Evolutionary conservation across 2,888 invertebrate species (phyloP).

Genomic region (Macaria liturata): DNA sequence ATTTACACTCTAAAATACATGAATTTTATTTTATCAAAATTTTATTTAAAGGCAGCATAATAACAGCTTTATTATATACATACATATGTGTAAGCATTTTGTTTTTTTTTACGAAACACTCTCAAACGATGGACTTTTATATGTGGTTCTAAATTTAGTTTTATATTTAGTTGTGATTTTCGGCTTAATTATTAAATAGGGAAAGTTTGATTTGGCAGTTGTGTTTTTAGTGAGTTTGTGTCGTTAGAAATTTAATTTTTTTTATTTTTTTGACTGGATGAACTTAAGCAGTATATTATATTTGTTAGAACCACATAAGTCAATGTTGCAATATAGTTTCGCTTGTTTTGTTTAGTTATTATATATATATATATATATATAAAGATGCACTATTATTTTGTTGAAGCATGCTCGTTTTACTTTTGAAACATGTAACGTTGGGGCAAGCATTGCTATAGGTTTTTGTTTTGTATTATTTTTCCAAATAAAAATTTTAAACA

Average conservation of each 20-base stretch:
- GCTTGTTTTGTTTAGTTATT: conserved; percentile 36
- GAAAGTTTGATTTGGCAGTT: background rate
- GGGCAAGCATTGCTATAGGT: conserved; percentile 66
- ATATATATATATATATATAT: conserved; percentile 50
- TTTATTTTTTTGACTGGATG: too few species aligned
- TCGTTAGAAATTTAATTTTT: too few species aligned
- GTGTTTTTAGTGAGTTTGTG: too few species aligned
- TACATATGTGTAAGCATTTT: conserved; percentile 16
- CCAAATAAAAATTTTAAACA: conserved; percentile 79
- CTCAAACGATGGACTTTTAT: too few species aligned
- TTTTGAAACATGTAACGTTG: conserved; percentile 65
- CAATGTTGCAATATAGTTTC: background rate
- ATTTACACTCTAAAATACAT: conserved; percentile 34
- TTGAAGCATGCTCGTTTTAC: conserved; percentile 65
- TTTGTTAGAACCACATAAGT: too few species aligned
- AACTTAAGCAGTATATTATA: too few species aligned
- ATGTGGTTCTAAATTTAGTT: too few species aligned
- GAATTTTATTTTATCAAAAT: conserved; percentile 48
- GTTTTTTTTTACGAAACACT: conserved; percentile 4
- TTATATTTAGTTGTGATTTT: too few species aligned
- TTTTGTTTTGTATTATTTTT: conserved; percentile 72
- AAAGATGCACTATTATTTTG: conserved; percentile 43
- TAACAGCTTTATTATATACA: conserved; percentile 28
- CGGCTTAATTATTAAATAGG: too few species aligned
- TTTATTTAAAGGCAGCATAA: conserved; percentile 38